These are phyloP conservation scores for Toxonevra muliebris DNA, from an alignment of 2,888 invertebrate genomes.

Conservation along the genomic window DNA sequence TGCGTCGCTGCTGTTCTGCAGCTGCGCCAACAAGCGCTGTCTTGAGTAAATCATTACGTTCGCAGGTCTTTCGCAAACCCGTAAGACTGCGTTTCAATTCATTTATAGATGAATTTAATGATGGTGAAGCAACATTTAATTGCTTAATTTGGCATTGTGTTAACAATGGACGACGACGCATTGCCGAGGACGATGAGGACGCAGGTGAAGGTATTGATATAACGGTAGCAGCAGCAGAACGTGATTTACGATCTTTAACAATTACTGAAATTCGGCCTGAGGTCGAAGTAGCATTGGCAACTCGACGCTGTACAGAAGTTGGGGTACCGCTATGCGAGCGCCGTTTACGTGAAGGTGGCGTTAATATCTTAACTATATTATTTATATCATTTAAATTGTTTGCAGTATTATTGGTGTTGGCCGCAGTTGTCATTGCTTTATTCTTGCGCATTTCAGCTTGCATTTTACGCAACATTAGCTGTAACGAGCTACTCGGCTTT, in stretches of 20 bases:
- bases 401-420: background rate
- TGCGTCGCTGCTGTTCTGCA: slow-evolving; percentile 12
- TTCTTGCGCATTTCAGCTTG: slow-evolving; percentile 47
- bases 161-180: slow-evolving; percentile 13
- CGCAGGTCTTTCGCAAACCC: slow-evolving; percentile 26
- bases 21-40: slow-evolving; percentile 10
- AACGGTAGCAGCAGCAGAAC: slow-evolving; percentile 44
- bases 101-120: slow-evolving; percentile 10
- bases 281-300: slow-evolving; percentile 29
- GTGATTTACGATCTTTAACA: slow-evolving; percentile 43
- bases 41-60: slow-evolving; percentile 10
- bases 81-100: slow-evolving; percentile 31
- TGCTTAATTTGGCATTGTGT: background rate
- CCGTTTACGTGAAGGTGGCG: slow-evolving; percentile 37
- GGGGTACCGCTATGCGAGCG: slow-evolving; percentile 24
- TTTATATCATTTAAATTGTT: slow-evolving; percentile 4
- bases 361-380: slow-evolving; percentile 34
- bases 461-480: slow-evolving; percentile 50
- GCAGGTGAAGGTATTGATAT: slow-evolving; percentile 38
- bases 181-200: background rate
- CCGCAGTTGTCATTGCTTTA: slow-evolving; percentile 29
- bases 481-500: slow-evolving; percentile 48
- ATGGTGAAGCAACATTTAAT: background rate
- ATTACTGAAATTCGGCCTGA: slow-evolving; percentile 40
- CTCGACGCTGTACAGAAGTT: slow-evolving; percentile 15